Evolutionary conservation across 2,888 invertebrate species (phyloP), one percentile per base, ranked within the genome.

Genomic region (Suillia variegata): DNA sequence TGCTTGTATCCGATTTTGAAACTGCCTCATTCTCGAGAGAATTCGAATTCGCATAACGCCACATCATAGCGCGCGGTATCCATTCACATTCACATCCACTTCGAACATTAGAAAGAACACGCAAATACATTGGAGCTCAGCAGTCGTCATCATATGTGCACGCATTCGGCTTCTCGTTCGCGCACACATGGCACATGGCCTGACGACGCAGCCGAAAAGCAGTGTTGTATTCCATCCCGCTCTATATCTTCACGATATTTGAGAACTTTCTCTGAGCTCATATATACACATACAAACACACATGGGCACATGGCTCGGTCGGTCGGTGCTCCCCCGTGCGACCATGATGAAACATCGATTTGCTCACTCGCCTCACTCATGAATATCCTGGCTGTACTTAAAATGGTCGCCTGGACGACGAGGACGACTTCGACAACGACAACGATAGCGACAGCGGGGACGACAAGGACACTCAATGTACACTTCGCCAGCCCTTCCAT

Each of bases 321-420:
- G n/a, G n/a, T n/a, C n/a, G 38, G 4, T 38, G 38, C 26, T 26
- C 10, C 6, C 15, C n/a, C n/a, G 45, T 45, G 45, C 45, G 20
- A 17, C 45, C 45, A 8, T 4, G 45, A 17, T 45, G 18, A 20
- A 45, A 20, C 45, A 20, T 20, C 45, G 45, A 45, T 18, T 31
- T 45, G 15, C 34, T 22, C 42, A 42, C 21, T 22, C 56, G 49
- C 53, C 54, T 58, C 52, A 60, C 48, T 64, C 56, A 68, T 77
- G 72, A 74, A 72, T 75, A 73, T 75, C 73, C 74, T 70, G n/a
- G n/a, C n/a, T n/a, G 66, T 67, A 74, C 71, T 77, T 75, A 70
- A 74, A 76, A 77, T 76, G 78, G 75, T 75, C 73, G 77, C 74
- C 76, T 67, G 70, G 75, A 75, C 62, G 60, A 65, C 63, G 60